Evolutionary conservation across 2,113 vertebrate species (phyloP).

Genomic region (Montifringilla adamsi): DNA sequence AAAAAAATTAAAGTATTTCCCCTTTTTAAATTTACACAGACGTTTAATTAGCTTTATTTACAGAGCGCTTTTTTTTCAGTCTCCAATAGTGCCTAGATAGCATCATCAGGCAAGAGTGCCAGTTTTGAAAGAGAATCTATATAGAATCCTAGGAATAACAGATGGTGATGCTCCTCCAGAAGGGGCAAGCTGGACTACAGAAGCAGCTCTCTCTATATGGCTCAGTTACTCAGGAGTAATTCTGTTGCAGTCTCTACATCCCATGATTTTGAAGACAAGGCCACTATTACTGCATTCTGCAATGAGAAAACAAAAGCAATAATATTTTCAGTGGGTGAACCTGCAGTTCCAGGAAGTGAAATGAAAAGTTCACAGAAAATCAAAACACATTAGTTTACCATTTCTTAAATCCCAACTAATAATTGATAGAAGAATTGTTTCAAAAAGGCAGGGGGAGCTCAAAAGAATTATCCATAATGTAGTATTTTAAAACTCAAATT

Average conservation of each 20-base stretch:
- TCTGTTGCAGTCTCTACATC: conserved; percentile 98
- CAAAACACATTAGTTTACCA: background rate
- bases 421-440: background rate
- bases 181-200: conserved; percentile 76
- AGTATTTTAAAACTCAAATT: background rate
- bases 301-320: conserved; percentile 49
- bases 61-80: conserved; percentile 87
- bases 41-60: conserved; percentile 97
- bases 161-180: conserved; percentile 80
- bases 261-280: conserved; percentile 99
- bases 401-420: background rate
- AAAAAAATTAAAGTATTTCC: conserved; percentile 91
- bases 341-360: background rate
- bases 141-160: conserved; percentile 87
- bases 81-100: conserved; percentile 82
- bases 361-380: background rate
- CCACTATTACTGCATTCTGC: conserved; percentile 99
- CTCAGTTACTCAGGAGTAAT: conserved; percentile 97
- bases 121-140: conserved; percentile 86
- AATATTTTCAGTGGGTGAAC: background rate
- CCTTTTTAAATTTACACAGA: conserved; percentile 92
- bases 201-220: conserved; percentile 72
- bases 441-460: background rate
- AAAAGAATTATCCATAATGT: fast-evolving
- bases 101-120: conserved; percentile 81